Percentiles rank a stretch among this genome's conserved stretches.
Conservation (phyloP, 2,797 vertebrate genomes). For the Rhynchotus rufescens region DNA sequence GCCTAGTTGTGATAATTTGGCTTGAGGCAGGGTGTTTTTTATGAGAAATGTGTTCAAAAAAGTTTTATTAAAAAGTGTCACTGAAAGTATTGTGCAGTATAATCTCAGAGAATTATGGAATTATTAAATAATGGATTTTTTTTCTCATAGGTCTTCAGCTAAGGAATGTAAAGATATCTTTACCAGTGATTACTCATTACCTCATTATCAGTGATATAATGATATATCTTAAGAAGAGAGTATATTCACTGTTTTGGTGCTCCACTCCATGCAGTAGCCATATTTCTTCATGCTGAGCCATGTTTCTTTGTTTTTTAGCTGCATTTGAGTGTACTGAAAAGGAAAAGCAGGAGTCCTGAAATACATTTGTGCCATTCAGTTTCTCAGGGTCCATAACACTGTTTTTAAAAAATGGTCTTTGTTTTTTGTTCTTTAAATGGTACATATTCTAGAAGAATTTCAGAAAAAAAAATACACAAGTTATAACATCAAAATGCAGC, state of each 20-base stretch:
- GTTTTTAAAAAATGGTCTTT: background rate
- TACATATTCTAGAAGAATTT: background rate
- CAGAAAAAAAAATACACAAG: background rate
- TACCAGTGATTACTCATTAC: too few species aligned
- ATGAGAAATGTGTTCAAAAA: background rate
- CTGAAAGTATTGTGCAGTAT: background rate
- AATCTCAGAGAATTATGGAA: background rate
- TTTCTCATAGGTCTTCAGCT: background rate
- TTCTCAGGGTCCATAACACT: background rate
- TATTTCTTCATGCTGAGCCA: background rate
- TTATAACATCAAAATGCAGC: background rate
- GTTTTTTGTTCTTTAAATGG: background rate
- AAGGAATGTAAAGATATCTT: background rate
- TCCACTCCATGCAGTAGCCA: background rate
- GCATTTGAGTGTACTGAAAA: background rate
- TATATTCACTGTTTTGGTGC: background rate
- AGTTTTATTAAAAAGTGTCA: background rate
- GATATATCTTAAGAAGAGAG: background rate
- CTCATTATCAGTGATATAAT: background rate
- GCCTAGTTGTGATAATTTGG: background rate
- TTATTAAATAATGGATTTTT: background rate
- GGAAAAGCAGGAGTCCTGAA: background rate
- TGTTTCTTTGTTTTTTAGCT: background rate
- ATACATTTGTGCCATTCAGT: background rate
- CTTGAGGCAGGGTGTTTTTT: background rate